Conservation (phyloP, 2,113 vertebrate species). For the Cygnus buccinator region DNA sequence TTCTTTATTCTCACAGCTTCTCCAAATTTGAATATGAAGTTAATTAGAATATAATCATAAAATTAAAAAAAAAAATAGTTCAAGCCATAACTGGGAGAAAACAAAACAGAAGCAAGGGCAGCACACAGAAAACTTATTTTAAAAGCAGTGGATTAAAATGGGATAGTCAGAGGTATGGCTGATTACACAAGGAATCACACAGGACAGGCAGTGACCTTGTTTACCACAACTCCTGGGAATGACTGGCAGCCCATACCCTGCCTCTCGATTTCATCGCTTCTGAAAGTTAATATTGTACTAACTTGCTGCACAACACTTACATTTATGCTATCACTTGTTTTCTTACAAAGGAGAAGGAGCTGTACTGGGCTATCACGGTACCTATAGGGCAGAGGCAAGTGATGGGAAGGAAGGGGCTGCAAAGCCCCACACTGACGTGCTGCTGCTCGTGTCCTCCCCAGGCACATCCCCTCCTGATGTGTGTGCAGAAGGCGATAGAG, state of each 20-base stretch:
- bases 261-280: background rate
- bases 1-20: background rate
- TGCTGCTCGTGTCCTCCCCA: background rate
- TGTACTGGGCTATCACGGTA: background rate
- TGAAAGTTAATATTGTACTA: background rate
- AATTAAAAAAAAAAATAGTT: background rate
- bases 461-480: background rate
- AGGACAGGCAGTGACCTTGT: background rate
- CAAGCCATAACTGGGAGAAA: background rate
- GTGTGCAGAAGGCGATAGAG: fast-evolving
- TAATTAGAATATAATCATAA: background rate
- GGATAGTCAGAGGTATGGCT: background rate
- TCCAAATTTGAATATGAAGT: background rate
- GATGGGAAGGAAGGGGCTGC: background rate
- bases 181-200: background rate
- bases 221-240: background rate
- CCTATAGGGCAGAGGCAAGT: background rate
- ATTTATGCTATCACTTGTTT: background rate
- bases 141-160: background rate
- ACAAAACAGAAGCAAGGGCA: background rate
- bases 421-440: no score
- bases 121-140: background rate
- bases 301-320: background rate
- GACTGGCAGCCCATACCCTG: background rate
- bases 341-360: background rate